Percentiles rank a stretch among this genome's conserved stretches.
phyloP scores from a whole-genome alignment of 1,140 invertebrate genomes.

The Lepeophtheirus salmonis region DNA sequence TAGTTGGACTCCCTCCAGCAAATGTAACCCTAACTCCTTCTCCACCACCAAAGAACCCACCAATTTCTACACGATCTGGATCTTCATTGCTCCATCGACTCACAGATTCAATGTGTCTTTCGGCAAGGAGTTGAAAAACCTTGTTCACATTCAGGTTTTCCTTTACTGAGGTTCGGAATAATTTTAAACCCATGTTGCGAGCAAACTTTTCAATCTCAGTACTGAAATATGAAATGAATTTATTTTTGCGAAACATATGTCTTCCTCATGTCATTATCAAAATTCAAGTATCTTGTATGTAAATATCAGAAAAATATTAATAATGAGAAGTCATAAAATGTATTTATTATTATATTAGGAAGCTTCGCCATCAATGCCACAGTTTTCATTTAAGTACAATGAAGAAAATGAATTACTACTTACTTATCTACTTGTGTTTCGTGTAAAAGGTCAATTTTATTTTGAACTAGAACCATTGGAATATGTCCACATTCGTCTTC shows the following conservation, averaged over 20 bases:
- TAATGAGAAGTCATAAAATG: no score
- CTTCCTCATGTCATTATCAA: not conserved
- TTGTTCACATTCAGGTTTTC: conserved; percentile 1
- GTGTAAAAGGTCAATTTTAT: conserved; percentile 33
- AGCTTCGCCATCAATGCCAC: not conserved
- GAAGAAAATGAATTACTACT: conserved; percentile 4
- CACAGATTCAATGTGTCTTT: conserved; percentile 7
- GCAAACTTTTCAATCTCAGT: conserved; percentile 1
- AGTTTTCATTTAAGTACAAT: not conserved
- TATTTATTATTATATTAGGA: not conserved
- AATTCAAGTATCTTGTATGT: not conserved
- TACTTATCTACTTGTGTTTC: conserved; percentile 26
- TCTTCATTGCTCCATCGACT: conserved; percentile 7
- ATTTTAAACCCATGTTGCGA: not conserved
- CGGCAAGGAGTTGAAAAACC: not conserved
- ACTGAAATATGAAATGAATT: conserved; percentile 1
- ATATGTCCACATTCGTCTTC: conserved; percentile 33
- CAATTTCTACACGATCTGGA: no score
- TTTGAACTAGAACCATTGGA: conserved; percentile 32
- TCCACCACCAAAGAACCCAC: no score
- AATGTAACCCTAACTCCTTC: no score
- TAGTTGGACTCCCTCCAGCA: no score
- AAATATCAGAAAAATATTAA: not conserved
- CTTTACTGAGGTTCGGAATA: conserved; percentile 6
- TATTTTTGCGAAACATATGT: not conserved